Evolutionary conservation across 2,888 invertebrate species (phyloP).

Genomic region (Crossocerus cetratus): DNA sequence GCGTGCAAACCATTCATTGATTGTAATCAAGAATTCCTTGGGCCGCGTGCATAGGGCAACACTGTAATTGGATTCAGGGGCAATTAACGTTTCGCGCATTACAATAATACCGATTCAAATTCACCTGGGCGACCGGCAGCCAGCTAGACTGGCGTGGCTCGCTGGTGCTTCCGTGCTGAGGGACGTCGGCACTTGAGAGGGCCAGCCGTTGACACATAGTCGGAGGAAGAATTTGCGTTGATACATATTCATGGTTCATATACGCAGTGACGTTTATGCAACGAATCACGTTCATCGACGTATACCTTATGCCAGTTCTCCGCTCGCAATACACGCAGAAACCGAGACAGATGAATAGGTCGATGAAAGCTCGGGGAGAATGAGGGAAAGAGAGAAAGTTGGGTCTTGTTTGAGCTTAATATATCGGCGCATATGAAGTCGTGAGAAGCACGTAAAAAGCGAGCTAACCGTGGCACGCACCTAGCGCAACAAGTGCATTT

Average conservation of each 20-base stretch:
- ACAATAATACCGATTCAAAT: slow-evolving; percentile 5
- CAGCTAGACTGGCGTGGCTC: not conserved
- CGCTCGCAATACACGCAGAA: slow-evolving; percentile 6
- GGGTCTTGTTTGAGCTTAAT: slow-evolving; percentile 28
- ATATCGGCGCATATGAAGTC: slow-evolving; percentile 31
- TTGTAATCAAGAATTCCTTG: not conserved
- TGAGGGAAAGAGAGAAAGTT: no score
- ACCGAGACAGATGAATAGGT: no score
- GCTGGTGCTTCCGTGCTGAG: not conserved
- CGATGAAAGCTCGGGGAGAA: no score
- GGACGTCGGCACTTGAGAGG: not conserved
- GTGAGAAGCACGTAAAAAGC: slow-evolving; percentile 29
- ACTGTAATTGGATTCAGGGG: not conserved
- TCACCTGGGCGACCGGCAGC: not conserved
- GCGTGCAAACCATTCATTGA: not conserved
- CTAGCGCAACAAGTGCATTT: slow-evolving; percentile 46
- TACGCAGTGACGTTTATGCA: slow-evolving; percentile 32
- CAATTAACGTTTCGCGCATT: slow-evolving; percentile 5
- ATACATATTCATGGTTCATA: slow-evolving; percentile 44
- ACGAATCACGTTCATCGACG: slow-evolving; percentile 43
- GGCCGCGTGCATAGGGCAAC: not conserved
- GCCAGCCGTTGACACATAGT: slow-evolving; percentile 13
- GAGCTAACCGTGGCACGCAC: slow-evolving; percentile 1
- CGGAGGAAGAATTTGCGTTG: slow-evolving; percentile 29
- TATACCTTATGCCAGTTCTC: not conserved